Evolutionary conservation across 2,113 vertebrate species (phyloP), one percentile per base, ranked within the genome.

Genomic region (Elachura formosa): DNA sequence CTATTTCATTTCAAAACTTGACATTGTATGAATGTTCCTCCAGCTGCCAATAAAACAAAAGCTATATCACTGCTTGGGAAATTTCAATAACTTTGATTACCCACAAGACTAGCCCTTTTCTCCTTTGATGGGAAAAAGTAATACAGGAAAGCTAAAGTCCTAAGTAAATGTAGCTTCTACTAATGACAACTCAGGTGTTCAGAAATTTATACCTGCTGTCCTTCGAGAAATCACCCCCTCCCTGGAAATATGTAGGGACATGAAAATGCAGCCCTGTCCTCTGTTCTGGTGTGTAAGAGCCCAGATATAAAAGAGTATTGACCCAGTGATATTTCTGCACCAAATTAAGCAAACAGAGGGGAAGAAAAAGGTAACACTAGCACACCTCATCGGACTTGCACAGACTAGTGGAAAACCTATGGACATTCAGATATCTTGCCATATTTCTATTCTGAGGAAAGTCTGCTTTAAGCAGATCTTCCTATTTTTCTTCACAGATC

Each of bases 361-460:
- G 31, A 31, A 68, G 62, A 29, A 40, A 72, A 66, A 73, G 3
- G 9, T 61, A 71, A 61, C 10, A 9, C 5, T 18, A 56, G 20
- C 58, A 69, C 12, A 46, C 10, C 22, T 63, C 38, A 43, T 41
- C 29, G 54, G 14, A 34, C 6, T 46, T 61, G 11, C 43, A 67
- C 2, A 48, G 15, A 84, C 4, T 3, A 76, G 12, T 34, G 86
- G 25, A 93, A 91, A 79, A 89, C 4, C 22, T 33, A 21, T 2
- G 2, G n/a, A 13, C 12, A 31, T 55, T 63, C 43, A 72, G 41
- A 45, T 33, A 11, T 64, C 25, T 14, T 66, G 17, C 5, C 19
- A 4, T 79, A 79, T 67, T 78, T 86, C 34, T 84, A 52, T 79
- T 88, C 40, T 31, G 21, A 87, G 41, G 45, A 78, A 68, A 94